phyloP scores from a whole-genome alignment of 2,113 vertebrate species.

The Tachycineta bicolor region DNA sequence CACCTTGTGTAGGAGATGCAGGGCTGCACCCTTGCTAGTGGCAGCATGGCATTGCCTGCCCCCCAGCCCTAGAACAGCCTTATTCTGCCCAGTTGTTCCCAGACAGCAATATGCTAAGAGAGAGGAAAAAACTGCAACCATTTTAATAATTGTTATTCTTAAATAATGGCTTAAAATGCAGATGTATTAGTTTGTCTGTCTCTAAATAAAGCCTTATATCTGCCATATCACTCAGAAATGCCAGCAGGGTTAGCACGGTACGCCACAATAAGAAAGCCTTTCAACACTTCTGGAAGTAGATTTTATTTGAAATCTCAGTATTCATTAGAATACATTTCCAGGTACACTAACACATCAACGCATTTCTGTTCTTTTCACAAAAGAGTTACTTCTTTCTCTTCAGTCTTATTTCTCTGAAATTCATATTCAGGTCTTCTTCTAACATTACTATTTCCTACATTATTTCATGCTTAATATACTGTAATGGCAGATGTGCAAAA shows the following conservation, averaged over 20 bases:
- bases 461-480: not conserved
- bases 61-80: rapidly evolving
- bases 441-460: not conserved
- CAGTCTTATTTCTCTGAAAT: not conserved
- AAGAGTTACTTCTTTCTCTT: not conserved
- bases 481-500: not conserved
- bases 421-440: not conserved
- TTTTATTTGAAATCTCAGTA: not conserved
- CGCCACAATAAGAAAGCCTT: not conserved
- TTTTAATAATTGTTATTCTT: not conserved
- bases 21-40: not conserved
- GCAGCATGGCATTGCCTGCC: rapidly evolving
- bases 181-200: not conserved
- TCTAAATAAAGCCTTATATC: not conserved
- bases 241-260: not conserved
- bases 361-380: not conserved
- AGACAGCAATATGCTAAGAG: not conserved
- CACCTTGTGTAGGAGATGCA: not conserved
- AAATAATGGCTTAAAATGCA: not conserved
- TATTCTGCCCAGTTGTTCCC: not conserved
- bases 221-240: not conserved
- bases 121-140: not conserved
- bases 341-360: rapidly evolving
- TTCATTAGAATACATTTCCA: not conserved
- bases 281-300: not conserved